Evolutionary conservation across 2,888 invertebrate genomes (phyloP).

Genomic region (Danaus chrysippus): DNA sequence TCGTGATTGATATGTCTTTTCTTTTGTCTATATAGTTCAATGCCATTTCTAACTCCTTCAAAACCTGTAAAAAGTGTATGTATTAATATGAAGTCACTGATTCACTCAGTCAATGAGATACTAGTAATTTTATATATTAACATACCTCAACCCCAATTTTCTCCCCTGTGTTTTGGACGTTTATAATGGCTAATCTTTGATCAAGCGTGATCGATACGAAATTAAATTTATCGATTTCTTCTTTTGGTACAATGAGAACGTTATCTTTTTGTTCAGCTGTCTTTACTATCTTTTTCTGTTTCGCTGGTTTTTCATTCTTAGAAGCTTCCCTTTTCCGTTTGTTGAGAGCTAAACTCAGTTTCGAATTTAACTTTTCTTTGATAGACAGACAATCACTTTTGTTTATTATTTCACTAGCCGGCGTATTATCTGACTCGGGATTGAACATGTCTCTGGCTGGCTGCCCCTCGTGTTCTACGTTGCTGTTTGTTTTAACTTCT

Average conservation of each 20-base stretch:
- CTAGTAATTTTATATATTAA: conserved; percentile 17
- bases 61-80: conserved; percentile 75
- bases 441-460: conserved; percentile 39
- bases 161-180: conserved; percentile 51
- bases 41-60: conserved; percentile 86
- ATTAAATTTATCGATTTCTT: conserved; percentile 42
- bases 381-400: conserved; percentile 68
- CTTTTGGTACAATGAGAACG: conserved; percentile 25
- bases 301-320: conserved; percentile 58
- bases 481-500: conserved; percentile 30
- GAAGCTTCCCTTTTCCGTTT: conserved; percentile 63
- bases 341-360: conserved; percentile 65
- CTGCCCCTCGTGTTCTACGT: conserved; percentile 33
- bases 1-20: conserved; percentile 80
- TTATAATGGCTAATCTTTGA: conserved; percentile 60
- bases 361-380: conserved; percentile 69
- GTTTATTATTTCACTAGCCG: conserved; percentile 55
- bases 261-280: conserved; percentile 29
- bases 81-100: neutral
- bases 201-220: conserved; percentile 55
- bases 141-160: conserved; percentile 57
- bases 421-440: conserved; percentile 38
- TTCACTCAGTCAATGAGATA: neutral
- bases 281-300: conserved; percentile 54
- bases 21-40: conserved; percentile 68